Conservation (phyloP, 2,113 vertebrate species). For the Sylvilagus bachmani region DNA sequence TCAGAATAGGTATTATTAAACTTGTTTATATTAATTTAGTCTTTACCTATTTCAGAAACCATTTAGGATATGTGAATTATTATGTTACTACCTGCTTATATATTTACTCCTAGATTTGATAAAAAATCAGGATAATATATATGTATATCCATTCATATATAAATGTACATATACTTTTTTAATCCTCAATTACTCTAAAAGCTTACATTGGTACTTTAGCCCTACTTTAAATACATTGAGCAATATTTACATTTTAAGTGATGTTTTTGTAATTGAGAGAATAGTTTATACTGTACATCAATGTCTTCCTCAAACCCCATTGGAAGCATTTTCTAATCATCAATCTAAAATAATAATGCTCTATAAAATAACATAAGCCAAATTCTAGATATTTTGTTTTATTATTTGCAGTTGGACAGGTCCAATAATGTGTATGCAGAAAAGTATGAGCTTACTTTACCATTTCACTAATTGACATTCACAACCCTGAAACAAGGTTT, state of each 20-base stretch:
- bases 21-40: constrained; percentile 46
- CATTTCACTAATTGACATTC: not conserved
- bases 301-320: constrained; percentile 21
- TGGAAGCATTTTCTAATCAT: constrained; percentile 37
- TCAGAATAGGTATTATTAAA: constrained; percentile 21
- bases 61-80: not conserved
- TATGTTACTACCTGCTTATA: not conserved
- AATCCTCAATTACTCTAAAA: not conserved
- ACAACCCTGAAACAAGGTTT: not conserved
- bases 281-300: not conserved
- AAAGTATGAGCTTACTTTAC: not conserved
- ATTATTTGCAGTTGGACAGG: not conserved
- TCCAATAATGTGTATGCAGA: not conserved
- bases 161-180: not conserved
- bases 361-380: constrained; percentile 39
- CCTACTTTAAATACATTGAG: not conserved
- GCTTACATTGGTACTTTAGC: not conserved
- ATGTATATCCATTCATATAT: not conserved
- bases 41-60: constrained; percentile 59
- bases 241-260: constrained; percentile 46
- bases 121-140: constrained; percentile 3
- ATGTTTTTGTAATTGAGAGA: constrained; percentile 55
- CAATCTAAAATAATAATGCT: not conserved
- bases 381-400: not conserved
- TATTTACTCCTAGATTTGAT: not conserved